Conservation (phyloP, 2,888 invertebrate genomes). For the Euplexia lucipara region DNA sequence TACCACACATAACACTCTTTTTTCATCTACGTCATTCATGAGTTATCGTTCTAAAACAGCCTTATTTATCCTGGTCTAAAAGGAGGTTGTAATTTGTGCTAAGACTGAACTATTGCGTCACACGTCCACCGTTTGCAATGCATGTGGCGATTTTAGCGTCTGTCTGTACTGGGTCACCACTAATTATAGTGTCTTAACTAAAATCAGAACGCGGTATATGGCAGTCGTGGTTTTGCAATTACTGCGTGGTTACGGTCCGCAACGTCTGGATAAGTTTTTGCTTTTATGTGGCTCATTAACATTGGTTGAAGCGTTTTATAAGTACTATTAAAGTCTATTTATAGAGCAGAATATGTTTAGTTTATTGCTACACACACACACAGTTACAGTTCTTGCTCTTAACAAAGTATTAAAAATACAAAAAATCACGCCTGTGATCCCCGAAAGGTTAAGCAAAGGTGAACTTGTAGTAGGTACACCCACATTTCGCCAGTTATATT, state of each 20-base stretch:
- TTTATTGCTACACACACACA: not conserved
- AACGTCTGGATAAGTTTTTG: constrained; percentile 33
- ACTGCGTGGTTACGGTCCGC: constrained; percentile 16
- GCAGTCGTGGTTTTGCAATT: constrained; percentile 58
- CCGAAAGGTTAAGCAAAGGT: too few species aligned
- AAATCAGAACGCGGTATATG: constrained; percentile 53
- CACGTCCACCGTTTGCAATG: constrained; percentile 68
- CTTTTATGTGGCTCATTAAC: constrained; percentile 32
- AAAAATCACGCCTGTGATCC: too few species aligned
- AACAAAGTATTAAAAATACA: too few species aligned
- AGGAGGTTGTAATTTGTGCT: constrained; percentile 28
- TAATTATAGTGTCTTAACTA: constrained; percentile 74
- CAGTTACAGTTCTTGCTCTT: too few species aligned
- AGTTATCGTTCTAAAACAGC: not conserved
- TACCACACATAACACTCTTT: too few species aligned
- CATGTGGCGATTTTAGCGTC: constrained; percentile 80
- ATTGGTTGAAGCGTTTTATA: constrained; percentile 15
- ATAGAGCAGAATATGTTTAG: not conserved
- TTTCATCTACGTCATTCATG: not conserved
- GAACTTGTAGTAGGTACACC: too few species aligned
- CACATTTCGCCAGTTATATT: too few species aligned
- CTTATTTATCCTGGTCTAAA: constrained; percentile 37
- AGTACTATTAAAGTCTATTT: constrained; percentile 24
- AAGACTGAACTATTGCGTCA: constrained; percentile 51
- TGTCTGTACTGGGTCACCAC: constrained; percentile 69